A percentile compares a stretch with the other conserved stretches of the same genome.
Evolutionary conservation across 1,140 invertebrate species (phyloP).

Genomic region (Asbolus verrucosus): DNA sequence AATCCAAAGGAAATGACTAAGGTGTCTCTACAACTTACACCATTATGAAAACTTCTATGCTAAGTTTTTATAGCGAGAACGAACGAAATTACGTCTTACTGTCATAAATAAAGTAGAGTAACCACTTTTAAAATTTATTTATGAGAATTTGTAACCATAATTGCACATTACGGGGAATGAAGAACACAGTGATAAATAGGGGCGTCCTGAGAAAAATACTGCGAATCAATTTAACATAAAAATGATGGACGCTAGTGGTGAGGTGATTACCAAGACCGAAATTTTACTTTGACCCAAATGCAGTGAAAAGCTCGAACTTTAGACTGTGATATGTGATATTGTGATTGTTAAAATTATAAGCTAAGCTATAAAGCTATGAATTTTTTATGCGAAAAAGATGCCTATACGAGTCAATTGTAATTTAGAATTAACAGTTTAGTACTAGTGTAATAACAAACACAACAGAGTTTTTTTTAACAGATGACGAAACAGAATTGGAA

Average conservation of each 20-base stretch:
- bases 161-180: slow-evolving; percentile 33
- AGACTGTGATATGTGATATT: too few relatives aligned
- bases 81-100: slow-evolving; percentile 41
- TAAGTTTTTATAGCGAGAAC: slow-evolving; percentile 42
- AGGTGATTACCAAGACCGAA: too few relatives aligned
- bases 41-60: slow-evolving; percentile 51
- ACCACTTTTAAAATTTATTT: slow-evolving; percentile 38
- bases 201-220: neutral
- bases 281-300: neutral
- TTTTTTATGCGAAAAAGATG: slow-evolving; percentile 11
- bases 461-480: slow-evolving; percentile 5
- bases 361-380: slow-evolving; percentile 12
- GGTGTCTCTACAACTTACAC: slow-evolving; percentile 53
- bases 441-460: too few relatives aligned
- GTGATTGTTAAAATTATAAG: neutral
- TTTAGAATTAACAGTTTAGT: slow-evolving; percentile 24
- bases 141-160: slow-evolving; percentile 41
- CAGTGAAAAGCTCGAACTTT: neutral
- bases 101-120: slow-evolving; percentile 42
- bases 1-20: slow-evolving; percentile 52
- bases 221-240: slow-evolving; percentile 8
- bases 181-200: slow-evolving; percentile 23
- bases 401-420: slow-evolving; percentile 21
- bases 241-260: neutral
- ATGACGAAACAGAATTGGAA: neutral